Conservation (phyloP, 2,888 invertebrate species). For the Epirrita christyi region DNA sequence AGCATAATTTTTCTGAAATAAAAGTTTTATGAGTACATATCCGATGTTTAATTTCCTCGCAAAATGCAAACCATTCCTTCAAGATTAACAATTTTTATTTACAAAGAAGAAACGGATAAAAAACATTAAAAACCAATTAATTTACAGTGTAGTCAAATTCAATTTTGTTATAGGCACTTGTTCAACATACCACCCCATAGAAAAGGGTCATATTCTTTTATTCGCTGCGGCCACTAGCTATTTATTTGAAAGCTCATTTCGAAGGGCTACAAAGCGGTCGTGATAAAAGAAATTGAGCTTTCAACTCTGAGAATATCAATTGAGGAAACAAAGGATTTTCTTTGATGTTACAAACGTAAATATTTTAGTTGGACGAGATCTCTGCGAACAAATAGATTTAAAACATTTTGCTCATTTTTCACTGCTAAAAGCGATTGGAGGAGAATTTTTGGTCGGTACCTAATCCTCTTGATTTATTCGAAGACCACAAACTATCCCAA, state of each 20-base stretch:
- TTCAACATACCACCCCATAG: slow-evolving; percentile 39
- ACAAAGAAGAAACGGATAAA: too few relatives aligned
- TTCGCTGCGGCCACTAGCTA: slow-evolving; percentile 48
- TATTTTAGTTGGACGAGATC: slow-evolving; percentile 40
- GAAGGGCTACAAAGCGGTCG: slow-evolving; percentile 45
- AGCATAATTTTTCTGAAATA: slow-evolving; percentile 42
- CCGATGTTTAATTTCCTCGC: not conserved
- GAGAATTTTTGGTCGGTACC: not conserved
- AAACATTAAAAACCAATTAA: not conserved
- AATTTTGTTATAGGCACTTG: slow-evolving; percentile 26
- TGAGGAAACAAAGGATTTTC: slow-evolving; percentile 40
- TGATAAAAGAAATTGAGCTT: slow-evolving; percentile 51
- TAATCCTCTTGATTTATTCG: slow-evolving; percentile 1
- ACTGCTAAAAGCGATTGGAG: not conserved
- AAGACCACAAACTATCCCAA: not conserved
- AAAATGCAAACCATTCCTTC: not conserved
- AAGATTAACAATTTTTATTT: not conserved
- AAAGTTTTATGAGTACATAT: slow-evolving; percentile 32
- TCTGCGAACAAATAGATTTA: slow-evolving; percentile 6
- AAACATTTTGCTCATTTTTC: slow-evolving; percentile 12
- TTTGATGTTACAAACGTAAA: slow-evolving; percentile 46
- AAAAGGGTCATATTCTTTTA: slow-evolving; percentile 49
- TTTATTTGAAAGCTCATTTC: slow-evolving; percentile 60
- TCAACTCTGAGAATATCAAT: slow-evolving; percentile 49
- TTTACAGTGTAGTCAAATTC: not conserved